These are phyloP conservation scores for Pandion haliaetus DNA, from an alignment of 2,113 vertebrate genomes.

Conservation along the genomic window DNA sequence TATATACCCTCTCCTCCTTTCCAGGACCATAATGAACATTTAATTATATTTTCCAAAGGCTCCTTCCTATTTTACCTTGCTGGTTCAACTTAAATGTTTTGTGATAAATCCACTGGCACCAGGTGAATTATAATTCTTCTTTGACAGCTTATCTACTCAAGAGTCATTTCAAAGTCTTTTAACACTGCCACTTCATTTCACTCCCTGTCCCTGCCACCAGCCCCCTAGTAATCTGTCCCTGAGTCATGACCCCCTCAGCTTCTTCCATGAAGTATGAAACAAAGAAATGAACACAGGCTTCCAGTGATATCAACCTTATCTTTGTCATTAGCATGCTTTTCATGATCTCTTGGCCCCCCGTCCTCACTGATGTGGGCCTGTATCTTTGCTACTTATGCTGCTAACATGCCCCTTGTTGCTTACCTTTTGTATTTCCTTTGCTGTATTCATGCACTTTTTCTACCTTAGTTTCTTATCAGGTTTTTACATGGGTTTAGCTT, in stretches of 20 bases:
- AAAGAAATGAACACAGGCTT: not conserved
- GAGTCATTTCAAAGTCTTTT: not conserved
- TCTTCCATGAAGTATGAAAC: not conserved
- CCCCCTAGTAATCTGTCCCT: not conserved
- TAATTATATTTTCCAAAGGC: not conserved
- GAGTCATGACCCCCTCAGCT: not conserved
- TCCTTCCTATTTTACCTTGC: not conserved
- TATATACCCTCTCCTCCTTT: not conserved
- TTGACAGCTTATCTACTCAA: not conserved
- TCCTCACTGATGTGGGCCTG: not conserved
- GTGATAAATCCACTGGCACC: not conserved
- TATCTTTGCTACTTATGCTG: not conserved
- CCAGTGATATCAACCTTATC: not conserved
- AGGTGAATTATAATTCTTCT: slow-evolving; percentile 19
- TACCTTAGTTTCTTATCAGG: not conserved
- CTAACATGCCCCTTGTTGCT: not conserved
- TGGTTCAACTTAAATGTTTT: not conserved
- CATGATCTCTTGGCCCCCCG: not conserved
- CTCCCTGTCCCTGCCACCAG: not conserved
- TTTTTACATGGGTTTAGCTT: not conserved
- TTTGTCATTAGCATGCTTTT: not conserved
- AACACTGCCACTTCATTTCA: not conserved
- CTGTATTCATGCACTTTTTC: not conserved
- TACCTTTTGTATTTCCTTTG: not conserved
- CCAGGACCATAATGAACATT: not conserved